Evolutionary conservation across 2,113 vertebrate genomes (phyloP).

Genomic region (Sciurus niger): DNA sequence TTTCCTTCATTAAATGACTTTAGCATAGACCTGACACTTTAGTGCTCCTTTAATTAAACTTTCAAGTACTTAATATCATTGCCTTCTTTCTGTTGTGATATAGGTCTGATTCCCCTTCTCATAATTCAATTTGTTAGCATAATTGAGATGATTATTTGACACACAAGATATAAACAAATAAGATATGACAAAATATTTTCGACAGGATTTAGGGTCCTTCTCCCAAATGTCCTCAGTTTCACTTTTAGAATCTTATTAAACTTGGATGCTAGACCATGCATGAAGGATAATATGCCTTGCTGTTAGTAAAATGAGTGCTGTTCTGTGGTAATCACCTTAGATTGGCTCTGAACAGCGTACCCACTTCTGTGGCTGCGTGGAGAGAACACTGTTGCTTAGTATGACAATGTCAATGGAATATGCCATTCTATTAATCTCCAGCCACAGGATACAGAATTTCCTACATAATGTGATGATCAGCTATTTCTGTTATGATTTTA

Average conservation of each 20-base stretch:
- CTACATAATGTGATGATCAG: slow-evolving; percentile 75
- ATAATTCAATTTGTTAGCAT: slow-evolving; percentile 1
- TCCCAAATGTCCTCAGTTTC: slow-evolving; percentile 77
- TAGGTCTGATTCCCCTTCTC: slow-evolving; percentile 7
- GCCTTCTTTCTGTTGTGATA: background rate
- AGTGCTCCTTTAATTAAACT: background rate
- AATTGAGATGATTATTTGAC: slow-evolving; percentile 27
- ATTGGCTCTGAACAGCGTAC: slow-evolving; percentile 82
- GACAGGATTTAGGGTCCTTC: slow-evolving; percentile 66
- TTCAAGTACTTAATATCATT: background rate
- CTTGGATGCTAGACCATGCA: slow-evolving; percentile 74
- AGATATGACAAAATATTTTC: slow-evolving; percentile 60
- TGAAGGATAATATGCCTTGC: slow-evolving; percentile 83
- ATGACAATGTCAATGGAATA: slow-evolving; percentile 80
- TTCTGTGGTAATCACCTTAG: slow-evolving; percentile 82
- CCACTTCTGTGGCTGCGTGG: slow-evolving; percentile 74
- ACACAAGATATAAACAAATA: slow-evolving; percentile 56
- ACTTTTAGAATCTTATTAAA: slow-evolving; percentile 83
- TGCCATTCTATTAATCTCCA: slow-evolving; percentile 80
- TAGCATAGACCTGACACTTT: background rate
- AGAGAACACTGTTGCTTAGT: slow-evolving; percentile 77
- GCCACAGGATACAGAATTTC: slow-evolving; percentile 77
- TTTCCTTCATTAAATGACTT: background rate
- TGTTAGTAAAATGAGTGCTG: slow-evolving; percentile 81
- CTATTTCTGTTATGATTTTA: slow-evolving; percentile 82